Base-by-base conservation (phyloP, 37 sponge, comb jelly and placozoan species). In the Hexactinellida sp. region DNA sequence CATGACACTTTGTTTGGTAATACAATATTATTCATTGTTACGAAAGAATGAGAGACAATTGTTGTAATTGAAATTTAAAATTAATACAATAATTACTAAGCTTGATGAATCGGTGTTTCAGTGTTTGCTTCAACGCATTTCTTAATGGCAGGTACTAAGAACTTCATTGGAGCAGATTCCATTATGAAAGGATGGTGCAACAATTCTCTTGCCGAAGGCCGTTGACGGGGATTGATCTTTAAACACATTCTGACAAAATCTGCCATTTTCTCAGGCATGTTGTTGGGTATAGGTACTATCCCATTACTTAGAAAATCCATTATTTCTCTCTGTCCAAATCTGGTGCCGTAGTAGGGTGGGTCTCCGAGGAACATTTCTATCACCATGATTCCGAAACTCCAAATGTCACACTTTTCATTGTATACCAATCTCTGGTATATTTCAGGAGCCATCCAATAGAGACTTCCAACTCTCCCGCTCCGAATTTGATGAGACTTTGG, bases 331-430 rank as follows among this genome's bases (percentile, higher is more conserved):
- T 63, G 76, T n/a, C 30, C 30, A 28, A 21, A n/a, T 25, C 13
- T 63, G 25, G 76, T 63, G 5, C 76, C 76, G 76, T 63, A 63
- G 13, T 63, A 63, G 5, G 76, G 76, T 23, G 76, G 76, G 76
- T 63, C 76, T 28, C 76, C 76, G 28, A 63, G 76, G 76, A 63
- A 63, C 76, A 63, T 63, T 23, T 63, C 76, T 25, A 63, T 63
- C 28, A 63, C 76, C 76, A 63, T 63, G 76, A 63, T 63, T 7
- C 76, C 76, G 34, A 63, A 63, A 23, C 76, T 63, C 76, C 76
- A 63, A 32, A 63, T 63, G 76, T 63, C 76, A 28, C 76, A 63
- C 13, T 63, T 63, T n/a, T 63, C 76, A 28, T 63, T 63, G 34
- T 63, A 63, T 63, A n/a, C 34, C 76, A 63, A 32, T 63, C 76